Evolutionary conservation across 2,113 vertebrate species (phyloP).

Genomic region (Pterophyllum scalare): DNA sequence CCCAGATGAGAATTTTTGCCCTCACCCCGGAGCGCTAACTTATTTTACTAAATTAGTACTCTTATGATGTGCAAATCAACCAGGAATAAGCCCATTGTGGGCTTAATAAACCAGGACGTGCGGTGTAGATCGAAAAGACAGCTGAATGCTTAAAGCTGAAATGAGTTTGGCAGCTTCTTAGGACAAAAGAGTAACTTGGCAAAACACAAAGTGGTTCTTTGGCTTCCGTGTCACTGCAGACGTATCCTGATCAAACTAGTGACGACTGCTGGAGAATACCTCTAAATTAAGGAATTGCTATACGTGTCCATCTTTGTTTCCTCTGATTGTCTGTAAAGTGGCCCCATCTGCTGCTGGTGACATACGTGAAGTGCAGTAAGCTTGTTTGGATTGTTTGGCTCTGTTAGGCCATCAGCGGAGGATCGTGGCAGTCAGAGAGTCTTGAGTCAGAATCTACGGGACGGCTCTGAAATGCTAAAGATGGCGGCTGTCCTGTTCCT

Average conservation of each 20-base stretch:
- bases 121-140: background rate
- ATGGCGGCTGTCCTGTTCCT: background rate
- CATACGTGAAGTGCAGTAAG: background rate
- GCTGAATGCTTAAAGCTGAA: background rate
- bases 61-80: slow-evolving; percentile 7
- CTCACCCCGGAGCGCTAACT: background rate
- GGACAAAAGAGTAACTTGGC: slow-evolving; percentile 16
- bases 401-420: background rate
- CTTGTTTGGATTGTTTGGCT: background rate
- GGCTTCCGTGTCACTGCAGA: background rate
- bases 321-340: background rate
- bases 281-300: background rate
- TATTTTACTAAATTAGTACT: slow-evolving; percentile 23
- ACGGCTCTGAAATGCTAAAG: background rate
- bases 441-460: background rate
- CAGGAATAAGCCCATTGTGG: background rate
- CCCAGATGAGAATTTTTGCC: background rate
- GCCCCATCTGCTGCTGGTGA: background rate
- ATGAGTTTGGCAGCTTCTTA: slow-evolving; percentile 21
- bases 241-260: background rate
- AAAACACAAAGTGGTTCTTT: background rate
- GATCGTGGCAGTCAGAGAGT: background rate
- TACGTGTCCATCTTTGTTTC: background rate
- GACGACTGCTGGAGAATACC: background rate
- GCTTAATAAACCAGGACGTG: slow-evolving; percentile 16